phyloP scores from a whole-genome alignment of 2,888 invertebrate genomes.

The Acrobasis suavella region DNA sequence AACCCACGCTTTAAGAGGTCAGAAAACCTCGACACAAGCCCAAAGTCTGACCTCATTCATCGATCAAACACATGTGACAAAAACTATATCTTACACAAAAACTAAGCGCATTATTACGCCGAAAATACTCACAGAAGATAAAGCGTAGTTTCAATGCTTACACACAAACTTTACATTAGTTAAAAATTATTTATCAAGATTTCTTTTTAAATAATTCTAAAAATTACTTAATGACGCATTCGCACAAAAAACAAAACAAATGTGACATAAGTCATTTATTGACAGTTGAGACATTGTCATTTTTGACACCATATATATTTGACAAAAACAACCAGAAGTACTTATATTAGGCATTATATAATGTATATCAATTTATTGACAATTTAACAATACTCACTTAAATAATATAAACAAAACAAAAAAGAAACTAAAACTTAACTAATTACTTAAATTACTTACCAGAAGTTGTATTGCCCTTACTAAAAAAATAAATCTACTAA shows the following conservation, averaged over 20 bases:
- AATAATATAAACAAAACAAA: no score
- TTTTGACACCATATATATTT: background rate
- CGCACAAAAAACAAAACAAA: slow-evolving; percentile 3
- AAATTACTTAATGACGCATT: background rate
- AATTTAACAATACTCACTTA: background rate
- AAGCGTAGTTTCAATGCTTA: background rate
- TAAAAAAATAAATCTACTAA: background rate
- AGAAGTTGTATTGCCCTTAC: background rate
- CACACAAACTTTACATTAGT: background rate
- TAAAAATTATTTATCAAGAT: background rate
- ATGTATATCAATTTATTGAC: no score
- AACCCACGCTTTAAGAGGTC: background rate
- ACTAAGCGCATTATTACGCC: background rate
- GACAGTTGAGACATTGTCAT: background rate
- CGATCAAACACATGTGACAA: slow-evolving; percentile 7
- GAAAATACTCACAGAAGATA: background rate
- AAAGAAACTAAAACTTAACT: no score
- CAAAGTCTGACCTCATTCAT: background rate
- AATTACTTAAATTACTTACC: no score
- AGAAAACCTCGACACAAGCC: background rate
- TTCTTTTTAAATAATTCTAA: background rate
- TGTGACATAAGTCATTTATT: no score
- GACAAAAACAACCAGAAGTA: no score
- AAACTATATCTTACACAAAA: background rate
- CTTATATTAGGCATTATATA: no score